Base-by-base conservation (phyloP, 2,888 invertebrate species). In the Cryptophagus acutangulus region DNA sequence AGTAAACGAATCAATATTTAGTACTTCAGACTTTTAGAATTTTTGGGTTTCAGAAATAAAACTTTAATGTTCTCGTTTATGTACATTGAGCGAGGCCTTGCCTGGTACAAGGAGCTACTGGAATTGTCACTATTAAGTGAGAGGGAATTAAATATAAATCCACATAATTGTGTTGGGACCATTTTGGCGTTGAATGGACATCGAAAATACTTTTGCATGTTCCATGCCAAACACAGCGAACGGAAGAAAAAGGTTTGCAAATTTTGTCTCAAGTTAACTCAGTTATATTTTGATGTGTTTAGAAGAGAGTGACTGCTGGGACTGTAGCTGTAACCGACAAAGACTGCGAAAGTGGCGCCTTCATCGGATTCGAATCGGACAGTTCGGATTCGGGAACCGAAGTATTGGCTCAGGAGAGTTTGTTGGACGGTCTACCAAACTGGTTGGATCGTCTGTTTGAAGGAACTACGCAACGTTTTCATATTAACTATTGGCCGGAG, bases 401-500 rank as follows among this genome's bases (percentile, higher is more conserved):
- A 30, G 69, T 74, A 14, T 62, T 76, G 25, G 62, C 79, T 40
- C 70, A 71, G 50, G 69, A 65, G 12, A 63, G 65, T 69, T 76
- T 95, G 26, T 72, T 96, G 38, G 92, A 94, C 63, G 94, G 93
- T 1, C 76, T 99, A 39, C 85, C 91, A 38, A 91, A 91, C 71
- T 99, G 97, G 97, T 73, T 99, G 61, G 97, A 99, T 70, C 81
- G 94, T 15, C 74, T 99, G 49, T 95, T 97, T 66, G 97, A 97
- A 69, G 97, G 97, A 48, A 85, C 87, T 49, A 92, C 96, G 3
- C 88, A 91, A 67, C 84, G 95, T 55, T 96, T 95, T 73, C 87
- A 91, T 70, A 83, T 99, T 57, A 92, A 93, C 71, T 93, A 93
- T 71, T 99, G 97, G 97, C 97, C 97, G n/a, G 91, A 92, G 64